Conservation (phyloP, 2,113 vertebrate species). For the Pangasianodon gigas region DNA sequence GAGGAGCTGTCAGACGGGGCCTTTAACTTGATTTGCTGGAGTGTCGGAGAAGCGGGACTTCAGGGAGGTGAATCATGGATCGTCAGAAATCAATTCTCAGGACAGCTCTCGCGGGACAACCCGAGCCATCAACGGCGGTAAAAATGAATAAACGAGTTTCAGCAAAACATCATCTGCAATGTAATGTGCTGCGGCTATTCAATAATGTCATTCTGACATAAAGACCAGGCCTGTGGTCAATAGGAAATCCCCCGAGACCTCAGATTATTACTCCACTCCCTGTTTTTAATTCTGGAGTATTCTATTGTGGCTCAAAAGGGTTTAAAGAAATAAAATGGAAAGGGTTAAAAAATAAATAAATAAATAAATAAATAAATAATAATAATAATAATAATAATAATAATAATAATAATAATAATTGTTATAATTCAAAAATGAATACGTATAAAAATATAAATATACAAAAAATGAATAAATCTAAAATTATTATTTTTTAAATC, state of each 20-base stretch:
- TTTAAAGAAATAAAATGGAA: neutral
- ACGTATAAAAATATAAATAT: too few relatives aligned
- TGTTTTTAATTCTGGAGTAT: neutral
- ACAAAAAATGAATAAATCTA: too few relatives aligned
- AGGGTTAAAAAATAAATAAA: neutral
- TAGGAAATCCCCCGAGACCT: conserved; percentile 65
- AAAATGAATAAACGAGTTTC: conserved; percentile 74
- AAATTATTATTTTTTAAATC: too few relatives aligned
- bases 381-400: too few relatives aligned
- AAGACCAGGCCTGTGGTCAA: conserved; percentile 67
- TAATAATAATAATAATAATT: too few relatives aligned
- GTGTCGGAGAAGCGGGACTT: conserved; percentile 65
- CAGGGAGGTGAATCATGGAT: conserved; percentile 70
- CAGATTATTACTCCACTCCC: conserved; percentile 5
- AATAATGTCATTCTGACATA: conserved; percentile 67
- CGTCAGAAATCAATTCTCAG: conserved; percentile 77
- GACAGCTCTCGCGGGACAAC: conserved; percentile 67
- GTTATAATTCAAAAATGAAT: too few relatives aligned
- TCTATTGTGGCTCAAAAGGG: neutral
- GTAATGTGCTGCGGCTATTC: conserved; percentile 65
- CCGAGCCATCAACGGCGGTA: conserved; percentile 64
- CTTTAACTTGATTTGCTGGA: conserved; percentile 76
- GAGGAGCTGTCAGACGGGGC: conserved; percentile 70
- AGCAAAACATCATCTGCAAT: conserved; percentile 68
- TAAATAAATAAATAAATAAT: neutral